Evolutionary conservation across 2,888 invertebrate species (phyloP), one percentile per base, ranked within the genome.

Genomic region (Drosophila rellima): DNA sequence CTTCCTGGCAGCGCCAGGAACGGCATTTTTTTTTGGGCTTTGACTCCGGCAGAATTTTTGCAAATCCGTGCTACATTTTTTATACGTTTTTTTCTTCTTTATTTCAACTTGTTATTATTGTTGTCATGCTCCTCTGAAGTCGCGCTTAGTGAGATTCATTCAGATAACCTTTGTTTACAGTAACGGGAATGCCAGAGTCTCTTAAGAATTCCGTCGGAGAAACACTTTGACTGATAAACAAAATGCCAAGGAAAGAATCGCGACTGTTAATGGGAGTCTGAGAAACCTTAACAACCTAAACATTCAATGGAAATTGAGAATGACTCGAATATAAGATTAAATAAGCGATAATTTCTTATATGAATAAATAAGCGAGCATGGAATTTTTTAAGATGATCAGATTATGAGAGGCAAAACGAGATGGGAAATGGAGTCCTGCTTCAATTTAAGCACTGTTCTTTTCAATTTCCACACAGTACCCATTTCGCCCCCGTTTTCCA

Each of bases 311-410:
- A 68, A 45, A 77, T 74, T 81, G 55, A 31, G 51, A 47, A 60
- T 52, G 54, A 57, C 59, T 40, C 44, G 56, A 51, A 70, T 71
- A 73, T 66, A 63, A 62, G 89, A 89, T 90, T 89, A 84, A 89
- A 89, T 82, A 81, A 78, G 74, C 70, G 90, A 91, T 90, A 88
- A 91, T 90, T 88, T 84, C 80, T 78, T 74, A 74, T 85, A 81
- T 90, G 72, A 90, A 90, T 90, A 90, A 90, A 79, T 78, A 78
- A 69, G 20, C 7, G n/a, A 7, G 39, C 52, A 60, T 59, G 64
- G 35, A 62, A 62, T 45, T 60, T 70, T 44, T 31, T 54, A 60
- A 56, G 40, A 37, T 44, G 50, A 73, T 78, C 69, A 60, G 74
- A 75, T 78, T 69, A 74, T 60, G 37, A 18, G 15, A 29, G 15